Percentiles rank a stretch among this genome's conserved stretches.
These are phyloP conservation scores for Neostethus bicornis DNA, from an alignment of 2,797 vertebrate species.

Conservation along the genomic window DNA sequence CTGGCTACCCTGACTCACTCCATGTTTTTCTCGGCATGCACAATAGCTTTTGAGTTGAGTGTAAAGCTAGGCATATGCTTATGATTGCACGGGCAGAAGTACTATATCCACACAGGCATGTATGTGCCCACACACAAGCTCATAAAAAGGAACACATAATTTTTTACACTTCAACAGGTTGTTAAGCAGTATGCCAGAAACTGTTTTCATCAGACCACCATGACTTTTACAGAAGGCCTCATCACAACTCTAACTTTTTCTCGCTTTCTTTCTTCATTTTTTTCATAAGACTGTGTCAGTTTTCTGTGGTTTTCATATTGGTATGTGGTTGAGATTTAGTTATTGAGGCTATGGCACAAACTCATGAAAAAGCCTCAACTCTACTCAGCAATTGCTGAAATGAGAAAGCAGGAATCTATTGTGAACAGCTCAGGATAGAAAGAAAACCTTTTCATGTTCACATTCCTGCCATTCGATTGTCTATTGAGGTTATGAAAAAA, in stretches of 20 bases:
- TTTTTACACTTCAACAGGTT: constrained; percentile 78
- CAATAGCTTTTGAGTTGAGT: constrained; percentile 56
- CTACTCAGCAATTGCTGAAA: constrained; percentile 45
- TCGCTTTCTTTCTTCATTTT: constrained; percentile 31
- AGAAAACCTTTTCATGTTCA: constrained; percentile 45
- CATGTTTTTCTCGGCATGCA: constrained; percentile 37
- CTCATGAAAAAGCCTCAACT: constrained; percentile 36
- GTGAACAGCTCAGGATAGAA: constrained; percentile 50
- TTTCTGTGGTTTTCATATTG: constrained; percentile 45
- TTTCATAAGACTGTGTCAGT: constrained; percentile 31
- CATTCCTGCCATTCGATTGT: constrained; percentile 45
- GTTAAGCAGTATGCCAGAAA: constrained; percentile 76
- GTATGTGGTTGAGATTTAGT: constrained; percentile 40
- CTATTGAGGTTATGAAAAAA: constrained; percentile 56
- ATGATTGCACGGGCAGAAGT: constrained; percentile 31
- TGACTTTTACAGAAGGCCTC: constrained; percentile 52
- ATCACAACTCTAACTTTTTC: constrained; percentile 40
- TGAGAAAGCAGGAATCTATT: constrained; percentile 46
- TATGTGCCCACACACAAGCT: constrained; percentile 55
- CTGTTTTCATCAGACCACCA: constrained; percentile 76
- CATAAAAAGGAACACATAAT: constrained; percentile 59
- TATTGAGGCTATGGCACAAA: constrained; percentile 46
- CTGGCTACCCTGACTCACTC: constrained; percentile 33
- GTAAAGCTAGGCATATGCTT: constrained; percentile 37
- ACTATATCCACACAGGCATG: constrained; percentile 31